Base-by-base conservation (phyloP, 2,113 vertebrate species). In the Eretmochelys imbricata region DNA sequence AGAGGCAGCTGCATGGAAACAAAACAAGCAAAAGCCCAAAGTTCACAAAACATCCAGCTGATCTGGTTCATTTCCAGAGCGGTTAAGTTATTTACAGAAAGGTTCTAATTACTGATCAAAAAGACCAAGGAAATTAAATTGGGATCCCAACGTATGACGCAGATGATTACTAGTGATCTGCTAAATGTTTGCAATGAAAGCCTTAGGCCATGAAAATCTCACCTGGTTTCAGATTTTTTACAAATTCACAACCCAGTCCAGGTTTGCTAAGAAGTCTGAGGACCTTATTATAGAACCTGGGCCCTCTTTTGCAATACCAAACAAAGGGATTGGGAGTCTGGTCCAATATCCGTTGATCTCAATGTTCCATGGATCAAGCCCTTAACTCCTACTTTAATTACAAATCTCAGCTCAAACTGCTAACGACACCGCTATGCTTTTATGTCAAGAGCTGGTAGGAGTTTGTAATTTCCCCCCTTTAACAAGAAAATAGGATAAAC, bases 61-160 rank as follows among this genome's bases (percentile, higher is more conserved):
- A 31, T 1, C 4, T 0, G 69, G 57, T 22, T 78, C 69, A 54
- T 48, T 13, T 69, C 19, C 25, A 17, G 35, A 27, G 46, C 42
- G 14, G 6, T 2, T 38, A 17, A 27, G 38, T 6, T 10, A 5
- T 29, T 50, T 51, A 54, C n/a, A 0, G 0, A 80, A 69, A 10
- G 25, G 31, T 51, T 51, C 54, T 35, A 80, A 80, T 49, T 35
- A 51, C 79, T 35, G 29, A 49, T 8, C 75, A 46, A 46, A 78
- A 48, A 48, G 42, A 78, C 6, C 2, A 46, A 42, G 38, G 72
- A 29, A 78, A 78, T 12, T 46, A 78, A 46, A 48, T 25, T 78
- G 75, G 11, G 46, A 78, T 46, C 13, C 9, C 80, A 35, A 42
- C 46, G 16, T 16, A 51, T 53, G 69, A 54, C 25, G 69, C 13